Evolutionary conservation across 2,113 vertebrate species (phyloP), one percentile per base, ranked within the genome.

Genomic region (Scatophagus argus): DNA sequence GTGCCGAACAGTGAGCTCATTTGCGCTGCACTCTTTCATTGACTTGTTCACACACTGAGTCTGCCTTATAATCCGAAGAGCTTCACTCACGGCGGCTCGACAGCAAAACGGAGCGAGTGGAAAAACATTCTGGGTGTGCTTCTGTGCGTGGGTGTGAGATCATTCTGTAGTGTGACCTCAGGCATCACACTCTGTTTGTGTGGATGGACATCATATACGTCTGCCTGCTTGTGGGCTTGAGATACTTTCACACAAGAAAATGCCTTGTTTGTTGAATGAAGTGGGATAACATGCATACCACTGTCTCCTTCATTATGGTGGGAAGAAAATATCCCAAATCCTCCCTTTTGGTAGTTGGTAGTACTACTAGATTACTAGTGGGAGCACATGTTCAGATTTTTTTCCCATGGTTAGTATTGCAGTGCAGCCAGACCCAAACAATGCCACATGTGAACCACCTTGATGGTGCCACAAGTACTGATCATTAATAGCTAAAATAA

Each of bases 141-240:
- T 3, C 79, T 43, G 3, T 87, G 68, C 21, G 85, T 89, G 89
- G 89, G 88, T 65, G 90, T 89, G 86, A 84, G 86, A 90, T 88
- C 67, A 69, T 58, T 82, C 43, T 73, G 74, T 31, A 73, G 88
- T 41, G 73, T 75, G 84, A 91, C 85, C 81, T 91, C 85, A 91
- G 67, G 74, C 78, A 82, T 77, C 85, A 29, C 69, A 59, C 64
- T 79, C 38, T 5, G 3, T 55, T 77, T 84, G 67, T 66, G 80
- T 58, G 68, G 78, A 63, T 25, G 16, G 36, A 79, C 77, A 78
- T 62, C 78, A 46, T 81, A 68, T 56, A 12, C 34, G 60, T 76
- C 23, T 76, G 72, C 52, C 44, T 68, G 72, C 62, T 55, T 76
- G 70, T 79, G 76, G 79, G 79, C 47, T 54, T 12, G 41, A 63